Base-by-base conservation (phyloP, 2,113 vertebrate species). In the Trogon surrucura region DNA sequence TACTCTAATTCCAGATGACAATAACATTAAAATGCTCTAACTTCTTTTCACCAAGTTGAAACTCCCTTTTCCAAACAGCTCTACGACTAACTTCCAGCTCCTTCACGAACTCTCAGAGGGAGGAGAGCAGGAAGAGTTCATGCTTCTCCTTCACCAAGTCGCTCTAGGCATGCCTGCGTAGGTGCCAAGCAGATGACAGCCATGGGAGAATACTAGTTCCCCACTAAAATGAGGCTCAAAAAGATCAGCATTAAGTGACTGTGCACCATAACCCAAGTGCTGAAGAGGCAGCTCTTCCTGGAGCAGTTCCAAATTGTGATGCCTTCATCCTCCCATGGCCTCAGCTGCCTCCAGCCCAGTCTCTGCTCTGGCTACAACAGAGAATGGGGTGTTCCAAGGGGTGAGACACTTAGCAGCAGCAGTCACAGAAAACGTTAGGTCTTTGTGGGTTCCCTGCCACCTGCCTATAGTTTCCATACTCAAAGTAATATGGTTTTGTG, bases 121-220 rank as follows among this genome's bases (percentile, higher is more conserved):
- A 80, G 29, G 27, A 66, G 7, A 87, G 53, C 14, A 56, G 30
- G 16, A 66, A 36, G 26, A 75, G 13, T 4, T 85, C 53, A 41
- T 27, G 44, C 19, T 85, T 67, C 60, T 81, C 50, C 19, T 25
- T 81, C 50, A 81, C 16, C 53, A 53, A 5, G 25, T 77, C n/a
- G 53, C 53, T 20, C 36, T 32, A 80, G 34, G 26, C 1, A 1
- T 48, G 30, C 32, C 58, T 75, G 6, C 34, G 10, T 30, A 44
- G 36, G 48, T 66, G 29, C 22, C 26, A 73, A 72, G 36, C 15
- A 82, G 38, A 54, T 1, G 2, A 60, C 22, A 54, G 13, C 9
- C 2, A 0, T 5, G 36, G 25, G 23, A 65, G 5, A 87, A 80
- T 21, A 87, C 12, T 17, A 0, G 0, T 57, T 81, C 30, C 23